A percentile compares a stretch with the other conserved stretches of the same genome.
These are phyloP conservation scores for Eunapius fragilis DNA, from an alignment of 37 sponge, comb jelly and placozoan species.

Conservation along the genomic window DNA sequence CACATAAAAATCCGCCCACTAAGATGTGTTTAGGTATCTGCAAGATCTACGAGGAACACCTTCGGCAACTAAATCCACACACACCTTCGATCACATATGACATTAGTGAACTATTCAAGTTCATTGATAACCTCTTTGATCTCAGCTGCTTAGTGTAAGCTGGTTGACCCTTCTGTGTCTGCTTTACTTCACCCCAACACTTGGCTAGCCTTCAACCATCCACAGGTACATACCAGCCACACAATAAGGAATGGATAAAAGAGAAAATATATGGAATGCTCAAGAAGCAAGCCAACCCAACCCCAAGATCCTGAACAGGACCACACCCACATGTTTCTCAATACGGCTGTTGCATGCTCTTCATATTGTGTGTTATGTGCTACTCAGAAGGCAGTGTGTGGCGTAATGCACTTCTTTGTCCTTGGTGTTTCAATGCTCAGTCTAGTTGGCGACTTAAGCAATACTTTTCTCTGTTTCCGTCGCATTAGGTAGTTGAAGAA, in stretches of 20 bases:
- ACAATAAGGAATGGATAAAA: constrained; percentile 98
- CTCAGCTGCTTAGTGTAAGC: constrained; percentile 93
- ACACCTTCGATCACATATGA: constrained; percentile 96
- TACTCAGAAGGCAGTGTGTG: neutral
- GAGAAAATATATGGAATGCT: constrained; percentile 93
- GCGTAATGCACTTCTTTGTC: neutral
- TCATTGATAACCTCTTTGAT: constrained; percentile 91
- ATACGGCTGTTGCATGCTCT: neutral
- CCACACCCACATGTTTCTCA: neutral
- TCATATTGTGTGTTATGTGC: neutral
- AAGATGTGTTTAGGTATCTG: constrained; percentile 77
- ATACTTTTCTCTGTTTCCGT: constrained; percentile 27
- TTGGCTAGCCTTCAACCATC: constrained; percentile 74
- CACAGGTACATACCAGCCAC: constrained; percentile 79
- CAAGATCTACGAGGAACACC: constrained; percentile 98
- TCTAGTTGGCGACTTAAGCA: neutral
- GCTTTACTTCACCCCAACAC: neutral
- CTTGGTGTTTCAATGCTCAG: neutral
- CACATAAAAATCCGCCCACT: neutral
- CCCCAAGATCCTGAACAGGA: neutral
- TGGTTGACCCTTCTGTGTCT: neutral
- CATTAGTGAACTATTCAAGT: constrained; percentile 96
- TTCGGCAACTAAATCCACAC: constrained; percentile 88
- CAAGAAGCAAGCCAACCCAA: constrained; percentile 85
- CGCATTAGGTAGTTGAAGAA: constrained; percentile 37